Evolutionary conservation across 1,140 invertebrate species (phyloP).

Genomic region (Thereuonema tuberculata): DNA sequence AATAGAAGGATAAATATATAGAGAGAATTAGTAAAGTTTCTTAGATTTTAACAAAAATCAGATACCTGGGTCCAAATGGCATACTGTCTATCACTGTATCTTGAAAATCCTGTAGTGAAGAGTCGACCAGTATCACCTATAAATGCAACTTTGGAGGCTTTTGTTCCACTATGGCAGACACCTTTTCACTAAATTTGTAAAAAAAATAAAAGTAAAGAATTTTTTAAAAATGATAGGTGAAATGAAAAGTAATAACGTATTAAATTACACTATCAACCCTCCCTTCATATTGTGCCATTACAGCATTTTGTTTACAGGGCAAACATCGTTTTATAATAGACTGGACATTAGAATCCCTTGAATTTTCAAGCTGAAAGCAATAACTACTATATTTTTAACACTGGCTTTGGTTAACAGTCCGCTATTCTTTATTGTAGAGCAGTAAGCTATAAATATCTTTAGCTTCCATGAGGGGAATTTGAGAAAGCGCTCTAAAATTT

Average conservation of each 20-base stretch:
- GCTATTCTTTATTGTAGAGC: too few species aligned
- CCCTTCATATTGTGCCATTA: not conserved
- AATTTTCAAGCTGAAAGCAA: not conserved
- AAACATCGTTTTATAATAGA: not conserved
- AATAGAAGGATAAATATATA: too few species aligned
- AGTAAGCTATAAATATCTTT: too few species aligned
- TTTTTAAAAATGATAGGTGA: not conserved
- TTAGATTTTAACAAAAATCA: too few species aligned
- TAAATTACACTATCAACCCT: not conserved
- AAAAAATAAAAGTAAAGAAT: too few species aligned
- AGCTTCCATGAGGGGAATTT: too few species aligned
- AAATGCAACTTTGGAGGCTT: constrained; percentile 79
- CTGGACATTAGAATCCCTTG: not conserved
- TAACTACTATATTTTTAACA: too few species aligned
- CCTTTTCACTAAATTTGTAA: constrained; percentile 53
- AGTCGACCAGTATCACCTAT: constrained; percentile 57
- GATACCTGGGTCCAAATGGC: constrained; percentile 74
- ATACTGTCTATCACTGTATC: constrained; percentile 75
- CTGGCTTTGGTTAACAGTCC: too few species aligned
- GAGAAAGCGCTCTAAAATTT: too few species aligned
- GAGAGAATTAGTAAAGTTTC: too few species aligned
- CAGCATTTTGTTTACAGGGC: too few species aligned
- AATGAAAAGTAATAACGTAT: not conserved
- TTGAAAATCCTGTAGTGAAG: constrained; percentile 79
- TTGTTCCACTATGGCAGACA: constrained; percentile 67